Percentiles rank a stretch among this genome's conserved stretches.
phyloP scores from a whole-genome alignment of 2,113 vertebrate species.

The Tringa solitaria region DNA sequence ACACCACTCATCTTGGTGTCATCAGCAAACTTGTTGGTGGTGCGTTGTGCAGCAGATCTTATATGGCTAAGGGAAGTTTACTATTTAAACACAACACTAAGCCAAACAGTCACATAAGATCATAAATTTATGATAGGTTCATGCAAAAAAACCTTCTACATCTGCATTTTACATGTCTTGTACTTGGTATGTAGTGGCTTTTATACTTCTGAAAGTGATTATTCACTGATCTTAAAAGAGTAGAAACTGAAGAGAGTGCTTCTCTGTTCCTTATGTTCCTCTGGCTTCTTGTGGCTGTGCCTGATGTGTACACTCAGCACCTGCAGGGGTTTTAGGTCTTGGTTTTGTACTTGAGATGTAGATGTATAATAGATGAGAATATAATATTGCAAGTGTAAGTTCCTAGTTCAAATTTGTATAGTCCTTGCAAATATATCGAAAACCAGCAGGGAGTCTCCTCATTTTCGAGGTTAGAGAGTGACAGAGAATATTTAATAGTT shows the following conservation, averaged over 20 bases:
- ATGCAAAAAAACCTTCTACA: neutral
- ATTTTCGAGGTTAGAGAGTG: rapidly evolving
- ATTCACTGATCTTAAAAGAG: neutral
- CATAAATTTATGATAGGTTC: neutral
- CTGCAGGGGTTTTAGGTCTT: neutral
- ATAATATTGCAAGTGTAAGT: neutral
- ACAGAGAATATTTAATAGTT: neutral
- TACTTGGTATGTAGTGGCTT: neutral
- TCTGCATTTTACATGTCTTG: neutral
- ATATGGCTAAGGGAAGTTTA: neutral
- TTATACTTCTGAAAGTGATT: neutral
- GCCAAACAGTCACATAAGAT: neutral
- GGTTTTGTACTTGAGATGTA: neutral
- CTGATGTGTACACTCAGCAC: neutral
- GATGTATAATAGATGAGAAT: neutral
- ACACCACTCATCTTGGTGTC: neutral
- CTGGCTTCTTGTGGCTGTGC: neutral
- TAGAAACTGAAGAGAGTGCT: too few species aligned
- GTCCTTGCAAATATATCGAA: neutral
- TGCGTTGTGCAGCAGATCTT: neutral
- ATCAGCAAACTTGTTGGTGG: neutral
- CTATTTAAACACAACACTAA: neutral
- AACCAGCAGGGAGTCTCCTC: neutral
- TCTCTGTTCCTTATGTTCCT: neutral
- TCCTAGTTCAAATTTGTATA: neutral